Evolutionary conservation across 2,797 vertebrate genomes (phyloP), one percentile per base, ranked within the genome.

Genomic region (Furcifer pardalis): DNA sequence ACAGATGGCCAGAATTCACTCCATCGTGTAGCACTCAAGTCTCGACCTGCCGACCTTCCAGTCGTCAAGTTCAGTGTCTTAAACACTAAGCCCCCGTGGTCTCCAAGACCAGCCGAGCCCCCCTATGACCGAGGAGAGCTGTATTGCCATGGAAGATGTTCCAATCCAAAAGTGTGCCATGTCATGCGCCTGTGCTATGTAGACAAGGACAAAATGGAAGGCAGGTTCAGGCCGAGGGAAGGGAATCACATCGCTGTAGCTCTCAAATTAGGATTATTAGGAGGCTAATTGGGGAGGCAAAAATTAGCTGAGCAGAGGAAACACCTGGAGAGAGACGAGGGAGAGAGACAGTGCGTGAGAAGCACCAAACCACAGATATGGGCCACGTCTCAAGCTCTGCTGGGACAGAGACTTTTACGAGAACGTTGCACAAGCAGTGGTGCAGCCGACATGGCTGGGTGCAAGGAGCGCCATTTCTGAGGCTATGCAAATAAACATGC

Each of bases 251-350:
- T 60, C 62, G 60, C 49, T 35, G 13, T 1, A 17, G 72, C 63
- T 73, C 52, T 69, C 49, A 32, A 86, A 81, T 86, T 81, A 81
- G 73, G 65, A 69, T 71, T 40, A 49, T 86, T 37, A 86, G 1
- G 10, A 9, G 32, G 32, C 65, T 66, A 81, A 85, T 62, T 77
- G 71, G 10, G 32, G 44, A 77, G 75, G 44, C 62, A 68, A 63
- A 68, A 80, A 76, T n/a, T 44, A 76, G 46, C 71, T 44, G 25
- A 32, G 66, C 66, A 32, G 71, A 44, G 72, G 52, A 76, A 81
- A 69, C 79, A 77, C 73, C 84, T 77, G 79, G 79, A 68, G 42
- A 27, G 63, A 59, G 42, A 25, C 2, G 1, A 0, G 17, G 35
- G n/a, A 4, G 1, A 0, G 17, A 30, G n/a, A 4, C 1, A 65